Evolutionary conservation across 2,888 invertebrate species (phyloP).

Genomic region (Geophilus truncorum): DNA sequence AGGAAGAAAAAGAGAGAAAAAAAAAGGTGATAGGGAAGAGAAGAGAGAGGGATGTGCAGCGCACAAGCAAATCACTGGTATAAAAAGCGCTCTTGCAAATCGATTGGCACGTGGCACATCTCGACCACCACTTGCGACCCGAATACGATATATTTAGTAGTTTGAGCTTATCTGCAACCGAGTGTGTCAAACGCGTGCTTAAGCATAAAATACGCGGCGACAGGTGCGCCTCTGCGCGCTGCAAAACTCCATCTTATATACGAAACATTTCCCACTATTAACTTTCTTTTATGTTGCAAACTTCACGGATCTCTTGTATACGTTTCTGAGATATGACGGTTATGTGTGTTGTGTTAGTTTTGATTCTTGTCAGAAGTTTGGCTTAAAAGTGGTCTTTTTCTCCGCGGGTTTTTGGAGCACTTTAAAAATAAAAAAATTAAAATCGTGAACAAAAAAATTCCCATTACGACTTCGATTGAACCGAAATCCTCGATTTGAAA

Average conservation of each 20-base stretch:
- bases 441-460: no score
- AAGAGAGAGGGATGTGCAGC: background rate
- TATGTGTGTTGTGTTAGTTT: no score
- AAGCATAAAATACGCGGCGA: constrained; percentile 18
- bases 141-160: constrained; percentile 25
- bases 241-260: background rate
- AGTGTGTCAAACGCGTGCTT: constrained; percentile 21
- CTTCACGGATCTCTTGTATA: background rate
- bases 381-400: no score
- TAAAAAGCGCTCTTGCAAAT: constrained; percentile 1
- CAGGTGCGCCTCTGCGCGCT: background rate
- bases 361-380: no score
- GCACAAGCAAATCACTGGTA: constrained; percentile 2
- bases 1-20: background rate
- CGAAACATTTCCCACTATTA: background rate
- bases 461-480: no score
- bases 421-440: no score
- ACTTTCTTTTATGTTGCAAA: background rate
- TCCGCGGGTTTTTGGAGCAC: no score
- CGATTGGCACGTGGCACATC: constrained; percentile 9
- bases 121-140: constrained; percentile 11
- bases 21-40: background rate
- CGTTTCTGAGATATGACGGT: no score
- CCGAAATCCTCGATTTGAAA: no score
- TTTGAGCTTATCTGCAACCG: constrained; percentile 8